These are phyloP conservation scores for Amblyraja radiata DNA, from an alignment of 2,797 vertebrate species.

Conservation along the genomic window DNA sequence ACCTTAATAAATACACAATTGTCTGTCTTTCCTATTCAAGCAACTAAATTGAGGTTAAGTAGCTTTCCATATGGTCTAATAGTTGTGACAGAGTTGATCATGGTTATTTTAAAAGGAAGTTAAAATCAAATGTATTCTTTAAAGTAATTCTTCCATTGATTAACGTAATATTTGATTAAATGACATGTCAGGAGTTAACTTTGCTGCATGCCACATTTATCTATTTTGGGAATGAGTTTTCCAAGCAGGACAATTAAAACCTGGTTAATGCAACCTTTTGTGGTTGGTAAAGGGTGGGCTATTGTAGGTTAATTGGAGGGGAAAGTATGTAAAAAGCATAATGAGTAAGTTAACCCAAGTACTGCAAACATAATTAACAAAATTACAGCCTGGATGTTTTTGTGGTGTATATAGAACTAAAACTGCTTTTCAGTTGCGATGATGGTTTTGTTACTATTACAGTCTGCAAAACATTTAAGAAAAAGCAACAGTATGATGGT, in stretches of 20 bases:
- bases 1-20: not conserved
- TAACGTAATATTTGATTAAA: not conserved
- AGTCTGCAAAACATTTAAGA: not conserved
- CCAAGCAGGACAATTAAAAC: not conserved
- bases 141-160: not conserved
- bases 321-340: not conserved
- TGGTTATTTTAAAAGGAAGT: not conserved
- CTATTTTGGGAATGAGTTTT: not conserved
- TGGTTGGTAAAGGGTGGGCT: not conserved
- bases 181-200: not conserved
- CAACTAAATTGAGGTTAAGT: too few species aligned
- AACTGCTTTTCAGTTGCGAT: too few species aligned
- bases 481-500: not conserved
- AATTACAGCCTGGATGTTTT: not conserved
- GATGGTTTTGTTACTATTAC: not conserved
- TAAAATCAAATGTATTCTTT: not conserved
- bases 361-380: not conserved
- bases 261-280: not conserved
- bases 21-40: not conserved
- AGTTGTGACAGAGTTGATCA: not conserved
- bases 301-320: not conserved
- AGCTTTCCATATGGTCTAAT: too few species aligned
- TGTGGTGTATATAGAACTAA: too few species aligned
- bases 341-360: not conserved
- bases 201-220: not conserved